Evolutionary conservation across 2,797 vertebrate species (phyloP), one percentile per base, ranked within the genome.

Genomic region (Cossypha dichroa): DNA sequence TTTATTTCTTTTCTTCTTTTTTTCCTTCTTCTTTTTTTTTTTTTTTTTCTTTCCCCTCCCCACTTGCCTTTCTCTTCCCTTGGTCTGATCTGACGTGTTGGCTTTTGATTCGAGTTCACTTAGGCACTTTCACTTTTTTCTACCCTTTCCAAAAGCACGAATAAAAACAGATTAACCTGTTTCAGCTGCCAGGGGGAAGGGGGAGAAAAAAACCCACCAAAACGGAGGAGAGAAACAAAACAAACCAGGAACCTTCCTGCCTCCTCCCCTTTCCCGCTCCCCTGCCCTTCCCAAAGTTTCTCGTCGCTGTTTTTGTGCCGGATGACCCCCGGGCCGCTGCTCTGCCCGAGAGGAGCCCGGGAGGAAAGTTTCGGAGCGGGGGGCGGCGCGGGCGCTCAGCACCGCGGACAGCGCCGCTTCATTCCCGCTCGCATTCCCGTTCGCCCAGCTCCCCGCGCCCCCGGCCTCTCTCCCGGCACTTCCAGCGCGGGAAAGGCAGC

Each of bases 81-180:
- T 73, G 97, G 97, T 98, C 98, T 98, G 98, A 93, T 98, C 98
- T 97, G 95, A 68, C 93, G 97, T 97, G 96, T 96, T 93, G 36
- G 97, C 97, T 72, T 98, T 95, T 98, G 98, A 98, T 98, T 98
- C 94, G 98, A 97, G 92, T 97, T 97, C 93, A 86, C 88, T 94
- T 90, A 93, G 94, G 84, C 95, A 97, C 98, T 98, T 98, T 98
- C 97, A 98, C 98, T 98, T 98, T 96, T 60, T 31, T 49, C 89
- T 69, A 80, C 73, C 68, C 58, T 54, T 64, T 88, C 77, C 58
- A 58, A 67, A 88, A 90, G 92, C 77, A 58, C 8, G 49, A 80
- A 88, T 85, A 68, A 82, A 90, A 88, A 7, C 60, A 87, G 48
- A 85, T 93, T 88, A 88, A 93, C 63, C 80, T 79, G 52, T 85